Conservation (phyloP, 2,888 invertebrate genomes). For the Unio pictorum region DNA sequence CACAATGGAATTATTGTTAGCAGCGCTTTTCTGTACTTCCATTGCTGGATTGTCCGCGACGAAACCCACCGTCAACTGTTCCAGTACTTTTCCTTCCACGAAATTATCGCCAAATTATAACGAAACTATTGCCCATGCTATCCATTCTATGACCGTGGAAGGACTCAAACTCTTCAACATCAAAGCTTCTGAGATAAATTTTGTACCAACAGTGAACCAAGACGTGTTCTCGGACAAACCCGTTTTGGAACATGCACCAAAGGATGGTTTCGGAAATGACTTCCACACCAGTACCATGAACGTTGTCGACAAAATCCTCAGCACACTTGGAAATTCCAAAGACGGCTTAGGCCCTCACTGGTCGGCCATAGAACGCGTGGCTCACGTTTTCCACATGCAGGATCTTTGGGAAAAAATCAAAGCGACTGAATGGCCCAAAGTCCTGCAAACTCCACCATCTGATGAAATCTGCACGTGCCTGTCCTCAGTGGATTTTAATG, state of each 20-base stretch:
- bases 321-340: slow-evolving; percentile 44
- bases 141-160: slow-evolving; percentile 57
- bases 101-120: slow-evolving; percentile 45
- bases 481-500: slow-evolving; percentile 45
- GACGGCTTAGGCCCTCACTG: slow-evolving; percentile 60
- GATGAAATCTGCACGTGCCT: slow-evolving; percentile 48
- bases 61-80: slow-evolving; percentile 14
- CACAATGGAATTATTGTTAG: no score
- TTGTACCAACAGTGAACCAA: slow-evolving; percentile 57
- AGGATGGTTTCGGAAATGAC: slow-evolving; percentile 26
- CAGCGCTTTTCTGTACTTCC: no score
- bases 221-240: slow-evolving; percentile 29
- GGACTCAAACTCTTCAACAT: slow-evolving; percentile 50
- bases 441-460: slow-evolving; percentile 27
- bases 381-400: slow-evolving; percentile 60
- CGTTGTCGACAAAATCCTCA: slow-evolving; percentile 48
- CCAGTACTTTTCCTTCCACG: slow-evolving; percentile 21
- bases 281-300: slow-evolving; percentile 53
- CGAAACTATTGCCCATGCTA: slow-evolving; percentile 55
- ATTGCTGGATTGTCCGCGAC: not conserved
- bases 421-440: slow-evolving; percentile 24
- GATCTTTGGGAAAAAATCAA: slow-evolving; percentile 49
- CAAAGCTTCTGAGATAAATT: slow-evolving; percentile 41
- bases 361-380: slow-evolving; percentile 58
- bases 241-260: slow-evolving; percentile 51